Evolutionary conservation across 2,113 vertebrate genomes (phyloP).

Genomic region (Megaceryle maxima): DNA sequence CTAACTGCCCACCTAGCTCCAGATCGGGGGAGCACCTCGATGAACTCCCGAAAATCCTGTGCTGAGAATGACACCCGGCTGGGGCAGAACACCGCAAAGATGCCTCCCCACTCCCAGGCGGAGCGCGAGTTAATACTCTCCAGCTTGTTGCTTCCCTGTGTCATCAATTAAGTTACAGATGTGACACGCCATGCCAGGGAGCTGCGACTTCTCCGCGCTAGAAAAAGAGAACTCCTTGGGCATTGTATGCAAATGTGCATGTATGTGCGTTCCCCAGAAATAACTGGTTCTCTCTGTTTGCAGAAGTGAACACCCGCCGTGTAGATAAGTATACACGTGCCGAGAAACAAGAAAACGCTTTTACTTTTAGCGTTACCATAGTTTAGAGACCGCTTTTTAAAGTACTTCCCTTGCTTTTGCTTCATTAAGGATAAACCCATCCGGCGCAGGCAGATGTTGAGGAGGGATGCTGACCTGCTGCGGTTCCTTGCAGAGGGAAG

Average conservation of each 20-base stretch:
- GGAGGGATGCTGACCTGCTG: conserved; percentile 41
- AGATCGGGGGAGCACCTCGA: neutral
- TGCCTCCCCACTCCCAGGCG: neutral
- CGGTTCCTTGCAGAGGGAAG: neutral
- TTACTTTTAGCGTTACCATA: neutral
- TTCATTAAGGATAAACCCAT: neutral
- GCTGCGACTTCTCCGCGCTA: neutral
- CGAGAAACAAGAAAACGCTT: neutral
- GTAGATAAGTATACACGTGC: neutral
- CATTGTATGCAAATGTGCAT: conserved; percentile 36
- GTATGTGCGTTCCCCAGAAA: neutral
- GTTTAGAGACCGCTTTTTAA: neutral
- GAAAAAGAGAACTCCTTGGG: neutral
- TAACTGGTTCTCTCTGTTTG: conserved; percentile 5
- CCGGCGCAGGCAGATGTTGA: neutral
- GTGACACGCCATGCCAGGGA: neutral
- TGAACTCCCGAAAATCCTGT: neutral
- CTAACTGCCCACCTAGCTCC: neutral
- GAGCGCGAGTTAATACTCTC: neutral
- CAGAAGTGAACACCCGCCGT: neutral
- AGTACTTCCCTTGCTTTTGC: neutral
- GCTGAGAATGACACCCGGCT: neutral
- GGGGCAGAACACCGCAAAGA: neutral
- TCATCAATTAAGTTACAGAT: conserved; percentile 41
- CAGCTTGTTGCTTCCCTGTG: conserved; percentile 60